Conservation (phyloP, 1,140 invertebrate genomes). For the Nasonia vitripennis region DNA sequence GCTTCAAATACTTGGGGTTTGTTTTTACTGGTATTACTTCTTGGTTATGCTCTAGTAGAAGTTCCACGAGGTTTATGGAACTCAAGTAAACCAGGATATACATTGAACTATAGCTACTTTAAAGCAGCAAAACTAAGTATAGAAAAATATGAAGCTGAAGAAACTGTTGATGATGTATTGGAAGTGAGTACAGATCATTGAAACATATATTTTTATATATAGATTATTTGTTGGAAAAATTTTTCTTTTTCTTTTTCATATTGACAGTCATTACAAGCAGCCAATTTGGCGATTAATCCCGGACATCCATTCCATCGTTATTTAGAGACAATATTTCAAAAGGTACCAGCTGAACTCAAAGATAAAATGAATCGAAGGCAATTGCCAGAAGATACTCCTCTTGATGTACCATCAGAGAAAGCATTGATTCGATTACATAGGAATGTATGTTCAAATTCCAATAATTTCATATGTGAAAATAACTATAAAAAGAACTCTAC, state of each 20-base stretch:
- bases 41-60: conserved; percentile 98
- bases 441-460: conserved; percentile 73
- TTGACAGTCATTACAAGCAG: conserved; percentile 82
- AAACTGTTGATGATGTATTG: conserved; percentile 94
- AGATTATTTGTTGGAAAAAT: too few relatives aligned
- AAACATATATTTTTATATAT: background rate
- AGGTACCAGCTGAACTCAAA: conserved; percentile 86
- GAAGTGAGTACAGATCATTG: conserved; percentile 79
- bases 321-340: conserved; percentile 92
- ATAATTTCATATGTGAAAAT: background rate
- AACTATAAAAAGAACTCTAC: background rate
- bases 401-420: conserved; percentile 86
- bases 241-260: conserved; percentile 1
- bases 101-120: conserved; percentile 94
- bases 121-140: conserved; percentile 96
- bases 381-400: conserved; percentile 79
- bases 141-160: conserved; percentile 98
- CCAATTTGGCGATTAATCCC: conserved; percentile 80
- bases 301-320: conserved; percentile 82
- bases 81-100: conserved; percentile 86
- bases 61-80: conserved; percentile 94
- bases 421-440: conserved; percentile 87
- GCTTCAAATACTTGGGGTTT: conserved; percentile 99
- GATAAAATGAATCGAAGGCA: conserved; percentile 82
- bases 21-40: conserved; percentile 93